These are phyloP conservation scores for Heterodera carotae DNA, from an alignment of 1,140 invertebrate species.

Conservation along the genomic window DNA sequence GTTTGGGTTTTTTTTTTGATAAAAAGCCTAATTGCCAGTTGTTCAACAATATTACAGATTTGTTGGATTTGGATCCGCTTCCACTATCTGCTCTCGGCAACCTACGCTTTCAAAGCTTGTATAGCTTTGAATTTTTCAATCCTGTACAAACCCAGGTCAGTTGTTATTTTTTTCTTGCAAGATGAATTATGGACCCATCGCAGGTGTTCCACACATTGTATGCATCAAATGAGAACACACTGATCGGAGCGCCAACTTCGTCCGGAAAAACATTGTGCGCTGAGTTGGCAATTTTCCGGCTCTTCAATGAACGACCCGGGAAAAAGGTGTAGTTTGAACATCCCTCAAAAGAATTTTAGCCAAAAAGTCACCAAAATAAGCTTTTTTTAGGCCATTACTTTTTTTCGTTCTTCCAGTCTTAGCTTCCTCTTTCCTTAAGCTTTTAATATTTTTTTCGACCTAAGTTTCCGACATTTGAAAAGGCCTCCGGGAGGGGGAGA, in stretches of 20 bases:
- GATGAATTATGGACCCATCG: constrained; percentile 3
- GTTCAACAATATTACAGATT: constrained; percentile 70
- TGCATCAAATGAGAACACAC: constrained; percentile 88
- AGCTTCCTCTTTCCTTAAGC: too few relatives aligned
- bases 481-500: too few relatives aligned
- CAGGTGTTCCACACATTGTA: constrained; percentile 90
- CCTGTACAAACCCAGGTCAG: constrained; percentile 97
- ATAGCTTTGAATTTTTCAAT: constrained; percentile 93
- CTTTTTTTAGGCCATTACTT: too few relatives aligned
- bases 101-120: constrained; percentile 77
- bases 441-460: too few relatives aligned
- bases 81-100: constrained; percentile 82
- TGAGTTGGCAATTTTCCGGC: constrained; percentile 92
- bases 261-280: constrained; percentile 98
- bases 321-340: constrained; percentile 73
- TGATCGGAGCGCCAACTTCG: constrained; percentile 94
- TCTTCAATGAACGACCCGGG: constrained; percentile 81
- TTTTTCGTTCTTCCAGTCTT: too few relatives aligned
- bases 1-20: too few relatives aligned
- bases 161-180: not conserved
- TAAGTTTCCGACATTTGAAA: too few relatives aligned
- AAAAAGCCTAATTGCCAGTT: too few relatives aligned
- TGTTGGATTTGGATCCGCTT: constrained; percentile 86
- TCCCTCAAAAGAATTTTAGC: constrained; percentile 26
- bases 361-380: too few relatives aligned